These are phyloP conservation scores for Hylaea fasciaria DNA, from an alignment of 2,888 invertebrate genomes.

Conservation along the genomic window DNA sequence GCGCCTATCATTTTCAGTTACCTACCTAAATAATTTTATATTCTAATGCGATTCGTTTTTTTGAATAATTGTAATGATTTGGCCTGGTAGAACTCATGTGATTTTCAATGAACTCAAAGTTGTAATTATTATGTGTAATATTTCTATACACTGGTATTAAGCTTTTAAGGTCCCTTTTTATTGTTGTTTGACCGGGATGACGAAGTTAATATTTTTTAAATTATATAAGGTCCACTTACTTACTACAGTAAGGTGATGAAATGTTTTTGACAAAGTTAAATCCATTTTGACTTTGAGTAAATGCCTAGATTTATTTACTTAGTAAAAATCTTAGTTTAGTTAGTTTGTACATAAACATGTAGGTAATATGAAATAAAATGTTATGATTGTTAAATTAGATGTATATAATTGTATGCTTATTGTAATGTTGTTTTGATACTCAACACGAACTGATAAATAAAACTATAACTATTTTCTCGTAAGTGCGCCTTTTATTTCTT, in stretches of 20 bases:
- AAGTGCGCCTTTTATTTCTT: constrained; percentile 47
- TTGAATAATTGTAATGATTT: neutral
- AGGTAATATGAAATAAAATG: constrained; percentile 40
- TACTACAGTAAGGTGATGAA: neutral
- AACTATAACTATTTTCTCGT: constrained; percentile 58
- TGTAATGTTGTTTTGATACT: constrained; percentile 81
- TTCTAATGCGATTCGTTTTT: neutral
- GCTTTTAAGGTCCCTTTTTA: too few relatives aligned
- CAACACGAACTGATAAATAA: constrained; percentile 83
- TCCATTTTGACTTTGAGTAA: constrained; percentile 30
- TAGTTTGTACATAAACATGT: constrained; percentile 44
- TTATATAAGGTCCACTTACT: too few relatives aligned
- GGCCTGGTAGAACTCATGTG: neutral
- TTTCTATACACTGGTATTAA: too few relatives aligned
- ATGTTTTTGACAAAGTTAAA: constrained; percentile 2
- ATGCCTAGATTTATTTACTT: constrained; percentile 36
- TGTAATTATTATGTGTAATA: too few relatives aligned
- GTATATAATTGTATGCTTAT: constrained; percentile 65
- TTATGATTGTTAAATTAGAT: constrained; percentile 42
- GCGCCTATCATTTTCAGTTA: neutral
- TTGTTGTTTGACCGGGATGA: too few relatives aligned
- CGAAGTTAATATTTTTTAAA: too few relatives aligned
- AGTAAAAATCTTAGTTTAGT: constrained; percentile 34
- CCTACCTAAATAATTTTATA: neutral
- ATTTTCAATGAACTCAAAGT: neutral